Percentiles rank a stretch among this genome's conserved stretches.
Conservation (phyloP, 2,888 invertebrate genomes). For the Cyclophora punctaria region DNA sequence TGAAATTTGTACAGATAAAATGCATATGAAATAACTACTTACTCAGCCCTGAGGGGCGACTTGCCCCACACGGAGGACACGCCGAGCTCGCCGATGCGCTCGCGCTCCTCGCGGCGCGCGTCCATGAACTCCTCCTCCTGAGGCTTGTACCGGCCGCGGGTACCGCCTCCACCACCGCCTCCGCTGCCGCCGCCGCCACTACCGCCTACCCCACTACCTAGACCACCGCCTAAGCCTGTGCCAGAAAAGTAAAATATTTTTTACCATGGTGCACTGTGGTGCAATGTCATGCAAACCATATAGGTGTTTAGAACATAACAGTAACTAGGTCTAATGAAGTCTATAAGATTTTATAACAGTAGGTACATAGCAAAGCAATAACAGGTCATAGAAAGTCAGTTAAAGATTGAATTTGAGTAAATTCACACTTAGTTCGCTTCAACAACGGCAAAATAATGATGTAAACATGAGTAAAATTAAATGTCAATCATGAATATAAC, state of each 20-base stretch:
- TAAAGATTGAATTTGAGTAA: too few relatives aligned
- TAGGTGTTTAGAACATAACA: too few relatives aligned
- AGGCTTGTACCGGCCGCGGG: constrained; percentile 46
- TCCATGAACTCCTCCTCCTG: constrained; percentile 81
- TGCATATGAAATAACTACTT: constrained; percentile 34
- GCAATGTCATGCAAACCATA: too few relatives aligned
- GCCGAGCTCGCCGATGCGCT: constrained; percentile 82
- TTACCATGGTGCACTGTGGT: too few relatives aligned
- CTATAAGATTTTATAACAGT: too few relatives aligned
- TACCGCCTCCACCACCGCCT: constrained; percentile 2
- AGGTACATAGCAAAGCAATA: too few relatives aligned
- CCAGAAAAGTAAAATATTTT: not conserved
- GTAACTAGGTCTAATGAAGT: too few relatives aligned
- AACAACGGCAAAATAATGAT: not conserved
- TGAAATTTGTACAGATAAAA: not conserved
- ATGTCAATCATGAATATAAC: not conserved
- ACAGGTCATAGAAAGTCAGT: too few relatives aligned
- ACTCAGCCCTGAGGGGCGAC: constrained; percentile 82
- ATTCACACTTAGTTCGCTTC: too few relatives aligned
- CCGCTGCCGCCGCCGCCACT: constrained; percentile 13
- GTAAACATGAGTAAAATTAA: too few relatives aligned
- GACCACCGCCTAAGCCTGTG: constrained; percentile 37
- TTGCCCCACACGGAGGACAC: constrained; percentile 83
- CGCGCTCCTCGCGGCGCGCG: constrained; percentile 81
- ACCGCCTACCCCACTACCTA: too few relatives aligned